Evolutionary conservation across 2,113 vertebrate species (phyloP).

Genomic region (Raja brachyura): DNA sequence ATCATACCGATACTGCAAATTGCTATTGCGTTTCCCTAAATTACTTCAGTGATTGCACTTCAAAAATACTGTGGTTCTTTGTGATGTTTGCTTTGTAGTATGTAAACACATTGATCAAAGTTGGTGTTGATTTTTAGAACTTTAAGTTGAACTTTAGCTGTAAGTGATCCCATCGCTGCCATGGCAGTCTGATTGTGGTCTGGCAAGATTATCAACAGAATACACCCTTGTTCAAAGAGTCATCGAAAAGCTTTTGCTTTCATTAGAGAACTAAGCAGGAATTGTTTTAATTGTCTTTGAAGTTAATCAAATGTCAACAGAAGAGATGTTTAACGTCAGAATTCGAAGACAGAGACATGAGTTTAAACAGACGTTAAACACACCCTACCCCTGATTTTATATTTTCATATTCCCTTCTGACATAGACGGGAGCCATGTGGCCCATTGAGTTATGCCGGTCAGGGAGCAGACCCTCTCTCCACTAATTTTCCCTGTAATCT

Average conservation of each 20-base stretch:
- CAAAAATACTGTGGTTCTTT: background rate
- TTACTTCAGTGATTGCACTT: background rate
- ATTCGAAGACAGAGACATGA: background rate
- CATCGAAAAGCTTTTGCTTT: background rate
- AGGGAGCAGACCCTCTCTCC: too few relatives aligned
- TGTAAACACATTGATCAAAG: background rate
- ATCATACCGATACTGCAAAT: too few relatives aligned
- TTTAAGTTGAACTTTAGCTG: too few relatives aligned
- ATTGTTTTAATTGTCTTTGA: constrained; percentile 11
- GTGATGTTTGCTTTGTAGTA: background rate
- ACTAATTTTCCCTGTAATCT: too few relatives aligned
- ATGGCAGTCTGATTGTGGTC: background rate
- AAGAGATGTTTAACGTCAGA: background rate
- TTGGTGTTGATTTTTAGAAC: background rate
- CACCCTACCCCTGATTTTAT: background rate
- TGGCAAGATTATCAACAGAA: background rate
- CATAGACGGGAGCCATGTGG: too few relatives aligned
- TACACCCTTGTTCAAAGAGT: background rate
- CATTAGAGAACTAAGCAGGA: background rate
- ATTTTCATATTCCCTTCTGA: too few relatives aligned
- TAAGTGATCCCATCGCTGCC: background rate
- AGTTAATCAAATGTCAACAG: background rate
- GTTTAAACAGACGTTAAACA: background rate
- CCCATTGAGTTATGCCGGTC: too few relatives aligned
- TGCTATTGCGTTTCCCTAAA: background rate